Conservation (phyloP, 1,140 invertebrate genomes). For the Drosophila repletoides region DNA sequence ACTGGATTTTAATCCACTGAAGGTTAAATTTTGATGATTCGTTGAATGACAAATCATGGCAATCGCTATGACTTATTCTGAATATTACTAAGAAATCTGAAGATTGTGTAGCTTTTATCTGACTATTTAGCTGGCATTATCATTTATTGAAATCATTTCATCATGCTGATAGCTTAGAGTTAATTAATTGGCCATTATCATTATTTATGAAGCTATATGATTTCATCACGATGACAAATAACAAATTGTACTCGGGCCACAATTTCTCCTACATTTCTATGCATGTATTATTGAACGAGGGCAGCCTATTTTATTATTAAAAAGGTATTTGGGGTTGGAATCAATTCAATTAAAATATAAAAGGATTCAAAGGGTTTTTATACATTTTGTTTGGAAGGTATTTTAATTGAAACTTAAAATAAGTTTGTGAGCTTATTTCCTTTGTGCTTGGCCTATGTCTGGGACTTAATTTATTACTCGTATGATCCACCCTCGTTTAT, state of each 20-base stretch:
- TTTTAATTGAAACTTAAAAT: too few species aligned
- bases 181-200: background rate
- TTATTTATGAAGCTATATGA: background rate
- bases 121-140: background rate
- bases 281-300: background rate
- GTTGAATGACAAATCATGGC: too few species aligned
- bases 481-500: too few species aligned
- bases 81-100: background rate
- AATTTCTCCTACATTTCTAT: background rate
- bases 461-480: too few species aligned
- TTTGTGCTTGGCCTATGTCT: too few species aligned
- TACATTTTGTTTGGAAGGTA: too few species aligned
- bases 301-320: too few species aligned
- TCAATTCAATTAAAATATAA: too few species aligned
- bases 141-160: slow-evolving; percentile 1
- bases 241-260: background rate
- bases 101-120: slow-evolving; percentile 1
- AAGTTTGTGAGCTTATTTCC: too few species aligned
- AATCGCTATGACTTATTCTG: background rate
- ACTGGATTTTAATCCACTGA: too few species aligned
- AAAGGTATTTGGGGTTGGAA: background rate
- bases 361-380: too few species aligned
- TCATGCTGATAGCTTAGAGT: background rate
- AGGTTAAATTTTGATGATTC: too few species aligned
- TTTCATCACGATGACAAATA: slow-evolving; percentile 12